Base-by-base conservation (phyloP, 1,140 invertebrate species). In the Drosophila malerkotliana region DNA sequence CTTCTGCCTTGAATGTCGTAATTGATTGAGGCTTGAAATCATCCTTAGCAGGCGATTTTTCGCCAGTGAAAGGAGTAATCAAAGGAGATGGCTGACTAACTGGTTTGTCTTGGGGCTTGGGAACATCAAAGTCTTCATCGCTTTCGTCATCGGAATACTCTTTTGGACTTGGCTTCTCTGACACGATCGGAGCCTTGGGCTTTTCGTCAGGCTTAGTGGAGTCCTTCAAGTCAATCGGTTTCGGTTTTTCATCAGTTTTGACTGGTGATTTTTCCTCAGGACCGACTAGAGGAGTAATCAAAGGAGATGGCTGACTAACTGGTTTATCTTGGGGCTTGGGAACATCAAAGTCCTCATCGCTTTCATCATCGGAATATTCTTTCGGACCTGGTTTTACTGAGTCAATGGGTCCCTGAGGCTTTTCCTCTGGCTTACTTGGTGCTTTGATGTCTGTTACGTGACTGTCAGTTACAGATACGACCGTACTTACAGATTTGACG, bases 191-290 rank as follows among this genome's bases (percentile, higher is more conserved):
- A 6, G 34, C 30, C 30, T 60, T 69, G 7, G 18, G 59, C 34
- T 63, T 74, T 1, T 77, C 59, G 5, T 69, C 63, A 51, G 32
- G 37, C 24, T 60, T 52, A 21, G 9, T 21, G 15, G 51, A 3
- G 2, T 45, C 41, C 18, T 32, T 49, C 14, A 53, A 14, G 1
- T 37, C 51, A 24, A n/a, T 2, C 1, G 64, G 21, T 9, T 60
- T 60, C 28, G 51, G 52, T 37, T 59, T 67, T 2, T 59, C 49
- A 39, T 47, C 41, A 30, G 49, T 2, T 54, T 58, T 59, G n/a
- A 52, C 1, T 3, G 63, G 54, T 28, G 59, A 44, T 28, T 54
- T 62, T 10, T 54, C 59, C 10, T 15, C 51, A 15, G 37, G 39
- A 26, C 21, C 41, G 9, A 54, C 9, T 3, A 44, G 34, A 49